Base-by-base conservation (phyloP, 1,140 invertebrate species). In the Drosophila sproati region DNA sequence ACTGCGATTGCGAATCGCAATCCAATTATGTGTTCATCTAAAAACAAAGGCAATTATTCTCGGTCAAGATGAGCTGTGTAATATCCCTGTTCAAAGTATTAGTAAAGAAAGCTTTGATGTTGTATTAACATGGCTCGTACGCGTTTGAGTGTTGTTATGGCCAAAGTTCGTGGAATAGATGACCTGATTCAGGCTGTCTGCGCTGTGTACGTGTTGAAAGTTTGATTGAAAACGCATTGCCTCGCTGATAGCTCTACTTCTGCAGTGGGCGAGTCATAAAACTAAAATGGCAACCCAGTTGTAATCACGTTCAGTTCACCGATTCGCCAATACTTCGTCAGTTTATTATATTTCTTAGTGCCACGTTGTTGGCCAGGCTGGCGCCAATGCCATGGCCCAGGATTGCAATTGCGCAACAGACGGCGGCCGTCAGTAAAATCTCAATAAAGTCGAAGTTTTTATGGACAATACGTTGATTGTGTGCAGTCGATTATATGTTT, bases 141-240 rank as follows among this genome's bases (percentile, higher is more conserved):
- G 52, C 77, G 77, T 2, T 82, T 87, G 79, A 82, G 82, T 62
- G 54, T 80, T 88, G 64, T 88, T 88, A 88, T 77, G 66, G 60
- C 48, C 57, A 54, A 78, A 88, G 56, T 76, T 78, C 70, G 64
- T 55, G 20, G 55, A 54, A 73, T 68, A 59, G 72, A 69, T 69
- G 48, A 20, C 10, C 43, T 45, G 34, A 64, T 35, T 64, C 34
- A 29, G 57, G 48, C 37, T 72, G 29, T 51, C 32, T 52, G 54
- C n/a, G 28, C 8, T 32, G 57, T 7, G 67, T 61, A 66, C 62
- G 70, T 73, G 61, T 45, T 35, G 54, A 66, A 39, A 66, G 37
- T 43, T 70, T 70, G 67, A 75, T 75, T 71, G 59, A 75, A 57
- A 61, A 62, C 57, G 39, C 59, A 68, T 55, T 72, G 59, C 67